phyloP scores from a whole-genome alignment of 92 coral and sea anemone genomes.

The Anthopleura xanthogrammica region DNA sequence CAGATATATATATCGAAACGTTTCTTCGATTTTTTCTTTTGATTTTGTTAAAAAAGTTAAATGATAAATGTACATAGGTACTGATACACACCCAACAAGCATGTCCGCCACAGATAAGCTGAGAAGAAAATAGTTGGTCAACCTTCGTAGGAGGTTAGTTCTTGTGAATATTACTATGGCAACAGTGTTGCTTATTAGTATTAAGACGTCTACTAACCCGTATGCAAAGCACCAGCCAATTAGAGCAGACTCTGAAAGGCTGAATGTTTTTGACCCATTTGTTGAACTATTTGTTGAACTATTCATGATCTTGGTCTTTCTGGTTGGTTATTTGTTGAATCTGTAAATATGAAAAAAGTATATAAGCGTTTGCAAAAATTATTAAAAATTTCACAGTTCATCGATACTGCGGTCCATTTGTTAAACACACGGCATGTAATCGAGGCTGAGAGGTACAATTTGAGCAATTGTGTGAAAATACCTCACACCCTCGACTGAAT shows the following conservation, averaged over 20 bases:
- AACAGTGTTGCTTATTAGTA: conserved; percentile 62
- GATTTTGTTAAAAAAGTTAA: conserved; percentile 17
- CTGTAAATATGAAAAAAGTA: not conserved
- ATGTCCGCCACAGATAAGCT: conserved; percentile 78
- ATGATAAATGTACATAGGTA: conserved; percentile 60
- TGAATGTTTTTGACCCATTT: not conserved
- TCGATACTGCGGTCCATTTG: not conserved
- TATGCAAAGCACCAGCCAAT: conserved; percentile 71
- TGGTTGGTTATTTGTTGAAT: not conserved
- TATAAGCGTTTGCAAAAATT: no score
- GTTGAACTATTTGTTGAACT: not conserved
- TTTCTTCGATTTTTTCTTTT: conserved; percentile 6
- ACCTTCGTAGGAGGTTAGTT: conserved; percentile 68
- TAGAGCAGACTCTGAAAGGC: conserved; percentile 13
- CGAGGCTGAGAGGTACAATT: no score
- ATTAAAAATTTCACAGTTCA: not conserved
- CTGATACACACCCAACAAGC: conserved; percentile 69
- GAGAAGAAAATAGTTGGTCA: conserved; percentile 73
- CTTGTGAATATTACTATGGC: conserved; percentile 68
- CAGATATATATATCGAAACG: not conserved
- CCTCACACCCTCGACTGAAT: no score
- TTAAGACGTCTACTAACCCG: conserved; percentile 55
- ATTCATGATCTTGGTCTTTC: not conserved
- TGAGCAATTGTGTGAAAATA: no score
- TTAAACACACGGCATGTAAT: no score